These are phyloP conservation scores for Acanthis flammea DNA, from an alignment of 2,797 vertebrate genomes.

Conservation along the genomic window DNA sequence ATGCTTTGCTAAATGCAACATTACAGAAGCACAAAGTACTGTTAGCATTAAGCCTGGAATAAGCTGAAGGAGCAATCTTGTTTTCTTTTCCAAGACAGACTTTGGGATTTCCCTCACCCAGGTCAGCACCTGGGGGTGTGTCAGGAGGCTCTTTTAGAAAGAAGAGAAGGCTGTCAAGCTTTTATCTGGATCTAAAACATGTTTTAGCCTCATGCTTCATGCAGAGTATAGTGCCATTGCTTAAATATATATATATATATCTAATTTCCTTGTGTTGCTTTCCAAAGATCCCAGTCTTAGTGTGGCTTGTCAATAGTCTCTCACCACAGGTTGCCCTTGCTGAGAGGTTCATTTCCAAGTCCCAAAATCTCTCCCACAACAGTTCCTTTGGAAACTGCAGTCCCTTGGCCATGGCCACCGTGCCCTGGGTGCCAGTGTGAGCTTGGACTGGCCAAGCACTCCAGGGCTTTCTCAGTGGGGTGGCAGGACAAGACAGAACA, in stretches of 20 bases:
- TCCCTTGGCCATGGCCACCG: rapidly evolving
- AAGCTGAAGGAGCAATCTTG: background rate
- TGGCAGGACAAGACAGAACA: conserved; percentile 20
- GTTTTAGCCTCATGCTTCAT: background rate
- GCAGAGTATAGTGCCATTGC: background rate
- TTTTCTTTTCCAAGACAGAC: background rate
- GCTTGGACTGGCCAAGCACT: background rate
- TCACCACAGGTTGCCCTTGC: background rate
- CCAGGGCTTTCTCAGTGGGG: background rate
- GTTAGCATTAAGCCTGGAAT: background rate
- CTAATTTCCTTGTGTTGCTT: background rate
- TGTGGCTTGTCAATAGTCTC: background rate
- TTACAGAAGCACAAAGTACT: background rate
- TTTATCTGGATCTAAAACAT: background rate
- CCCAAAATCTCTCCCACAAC: background rate
- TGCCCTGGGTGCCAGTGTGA: background rate
- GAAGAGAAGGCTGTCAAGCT: background rate
- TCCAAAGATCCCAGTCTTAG: background rate
- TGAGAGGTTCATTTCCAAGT: background rate
- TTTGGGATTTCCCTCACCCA: background rate
- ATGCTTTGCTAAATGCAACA: background rate
- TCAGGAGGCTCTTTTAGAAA: background rate
- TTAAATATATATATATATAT: background rate
- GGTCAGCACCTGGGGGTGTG: background rate
- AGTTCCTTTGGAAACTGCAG: background rate